A percentile compares a stretch with the other conserved stretches of the same genome.
These are phyloP conservation scores for Tachuris rubrigastra DNA, from an alignment of 2,113 vertebrate species.

Conservation along the genomic window DNA sequence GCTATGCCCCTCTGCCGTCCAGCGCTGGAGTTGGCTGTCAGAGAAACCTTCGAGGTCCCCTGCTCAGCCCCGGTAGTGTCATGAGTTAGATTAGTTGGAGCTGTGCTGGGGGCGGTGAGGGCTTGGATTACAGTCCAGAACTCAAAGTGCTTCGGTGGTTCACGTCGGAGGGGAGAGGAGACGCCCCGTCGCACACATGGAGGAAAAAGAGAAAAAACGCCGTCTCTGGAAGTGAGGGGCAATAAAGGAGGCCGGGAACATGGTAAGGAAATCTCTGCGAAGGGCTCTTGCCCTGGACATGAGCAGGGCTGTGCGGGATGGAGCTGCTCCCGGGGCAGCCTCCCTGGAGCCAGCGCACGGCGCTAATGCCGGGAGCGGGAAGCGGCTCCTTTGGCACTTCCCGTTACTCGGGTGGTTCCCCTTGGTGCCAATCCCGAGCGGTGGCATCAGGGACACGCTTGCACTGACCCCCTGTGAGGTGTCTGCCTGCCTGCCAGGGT, in stretches of 20 bases:
- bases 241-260: constrained; percentile 31
- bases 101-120: constrained; percentile 66
- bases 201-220: constrained; percentile 56
- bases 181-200: constrained; percentile 50
- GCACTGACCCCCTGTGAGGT: not conserved
- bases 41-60: constrained; percentile 69
- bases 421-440: not conserved
- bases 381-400: not conserved
- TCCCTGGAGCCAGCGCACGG: not conserved
- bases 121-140: constrained; percentile 67
- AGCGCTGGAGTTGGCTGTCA: constrained; percentile 59
- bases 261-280: constrained; percentile 41
- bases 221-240: constrained; percentile 19
- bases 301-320: not conserved
- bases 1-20: not conserved
- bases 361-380: not conserved
- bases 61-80: constrained; percentile 55
- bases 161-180: constrained; percentile 40
- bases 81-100: constrained; percentile 72
- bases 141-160: constrained; percentile 58
- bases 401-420: not conserved
- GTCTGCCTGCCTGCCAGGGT: not conserved
- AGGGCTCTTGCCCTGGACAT: not conserved
- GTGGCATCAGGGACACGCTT: not conserved
- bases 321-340: not conserved